Evolutionary conservation across 2,797 vertebrate species (phyloP).

Genomic region (Malacoraja senta): DNA sequence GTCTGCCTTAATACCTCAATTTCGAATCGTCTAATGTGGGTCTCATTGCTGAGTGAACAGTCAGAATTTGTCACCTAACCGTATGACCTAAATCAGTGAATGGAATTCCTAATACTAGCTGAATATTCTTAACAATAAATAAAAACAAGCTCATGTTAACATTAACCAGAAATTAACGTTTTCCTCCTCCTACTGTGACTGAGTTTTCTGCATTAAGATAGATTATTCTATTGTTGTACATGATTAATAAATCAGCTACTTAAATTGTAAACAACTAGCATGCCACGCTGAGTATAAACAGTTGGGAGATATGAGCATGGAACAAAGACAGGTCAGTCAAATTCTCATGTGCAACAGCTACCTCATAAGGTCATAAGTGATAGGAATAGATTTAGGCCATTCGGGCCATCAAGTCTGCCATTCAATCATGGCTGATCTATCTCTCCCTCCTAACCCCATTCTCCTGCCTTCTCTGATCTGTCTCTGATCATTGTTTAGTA

Average conservation of each 20-base stretch:
- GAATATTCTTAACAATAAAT: not conserved
- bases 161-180: not conserved
- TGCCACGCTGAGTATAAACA: not conserved
- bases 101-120: not conserved
- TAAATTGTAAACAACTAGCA: not conserved
- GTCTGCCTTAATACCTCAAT: not conserved
- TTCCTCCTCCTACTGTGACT: not conserved
- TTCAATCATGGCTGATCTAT: no score
- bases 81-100: not conserved
- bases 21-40: not conserved
- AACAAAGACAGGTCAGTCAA: not conserved
- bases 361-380: no score
- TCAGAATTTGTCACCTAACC: not conserved
- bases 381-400: no score
- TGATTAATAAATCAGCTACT: not conserved
- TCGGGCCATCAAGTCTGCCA: no score
- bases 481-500: no score
- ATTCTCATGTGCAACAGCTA: not conserved
- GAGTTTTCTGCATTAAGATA: not conserved
- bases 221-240: not conserved
- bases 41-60: not conserved
- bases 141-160: not conserved
- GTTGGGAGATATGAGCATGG: not conserved
- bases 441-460: no score
- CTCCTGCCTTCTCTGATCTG: no score